Percentiles rank a stretch among this genome's conserved stretches.
phyloP scores from a whole-genome alignment of 2,797 vertebrate genomes.

The Carapus acus region DNA sequence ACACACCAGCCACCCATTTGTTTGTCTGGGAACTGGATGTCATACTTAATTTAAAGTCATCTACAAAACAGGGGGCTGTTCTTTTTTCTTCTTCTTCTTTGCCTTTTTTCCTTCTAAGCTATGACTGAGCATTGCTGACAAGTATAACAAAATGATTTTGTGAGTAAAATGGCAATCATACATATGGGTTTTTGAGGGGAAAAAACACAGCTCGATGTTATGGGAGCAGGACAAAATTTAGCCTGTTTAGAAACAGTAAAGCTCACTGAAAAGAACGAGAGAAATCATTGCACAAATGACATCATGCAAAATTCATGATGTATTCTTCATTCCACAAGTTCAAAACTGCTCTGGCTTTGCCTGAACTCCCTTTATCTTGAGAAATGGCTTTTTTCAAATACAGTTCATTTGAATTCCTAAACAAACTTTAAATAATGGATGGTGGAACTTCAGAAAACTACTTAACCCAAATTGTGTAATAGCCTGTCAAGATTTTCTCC shows the following conservation, averaged over 20 bases:
- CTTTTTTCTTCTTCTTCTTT: too few species aligned
- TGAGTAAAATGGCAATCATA: too few species aligned
- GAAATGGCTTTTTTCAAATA: constrained; percentile 72
- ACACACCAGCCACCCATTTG: constrained; percentile 9
- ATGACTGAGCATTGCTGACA: too few species aligned
- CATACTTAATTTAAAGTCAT: constrained; percentile 40
- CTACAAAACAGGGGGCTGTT: background rate
- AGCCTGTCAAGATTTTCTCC: constrained; percentile 73
- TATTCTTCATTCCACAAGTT: constrained; percentile 43
- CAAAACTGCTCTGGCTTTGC: constrained; percentile 63
- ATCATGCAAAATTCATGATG: constrained; percentile 70
- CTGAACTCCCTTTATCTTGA: constrained; percentile 69
- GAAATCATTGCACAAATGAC: constrained; percentile 28
- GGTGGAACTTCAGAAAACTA: constrained; percentile 71
- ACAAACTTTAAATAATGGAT: constrained; percentile 82
- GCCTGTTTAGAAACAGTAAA: constrained; percentile 8
- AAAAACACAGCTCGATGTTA: too few species aligned
- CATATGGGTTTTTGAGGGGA: too few species aligned
- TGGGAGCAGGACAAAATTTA: background rate
- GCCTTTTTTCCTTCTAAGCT: too few species aligned
- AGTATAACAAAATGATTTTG: too few species aligned
- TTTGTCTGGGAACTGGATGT: constrained; percentile 28
- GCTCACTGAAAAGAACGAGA: constrained; percentile 26
- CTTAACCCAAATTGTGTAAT: constrained; percentile 77
- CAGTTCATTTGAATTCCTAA: constrained; percentile 71